Base-by-base conservation (phyloP, 2,888 invertebrate genomes). In the Caenorhabditis angaria region DNA sequence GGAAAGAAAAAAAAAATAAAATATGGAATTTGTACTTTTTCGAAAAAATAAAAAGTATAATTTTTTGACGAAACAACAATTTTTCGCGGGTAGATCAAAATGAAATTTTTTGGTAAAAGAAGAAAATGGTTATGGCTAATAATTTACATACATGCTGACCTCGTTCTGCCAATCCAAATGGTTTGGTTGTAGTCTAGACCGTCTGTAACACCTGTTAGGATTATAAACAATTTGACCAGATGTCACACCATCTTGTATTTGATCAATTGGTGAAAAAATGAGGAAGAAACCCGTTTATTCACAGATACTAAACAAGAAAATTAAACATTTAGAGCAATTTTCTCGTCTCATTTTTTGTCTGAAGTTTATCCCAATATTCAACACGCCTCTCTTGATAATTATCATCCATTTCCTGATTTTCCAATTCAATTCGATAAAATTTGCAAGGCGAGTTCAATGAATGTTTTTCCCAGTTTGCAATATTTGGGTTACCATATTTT, bases 301-400 rank as follows among this genome's bases (percentile, higher is more conserved):
- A 18, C 5, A 5, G 10, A 61, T 47, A 20, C 18, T 47, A 64
- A 32, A 48, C 5, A 53, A 22, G 48, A 10, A 54, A 58, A 54
- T 32, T 27, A 5, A 20, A 20, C 22, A 54, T 10, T 48, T 51
- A 70, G 48, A 70, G 20, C 12, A 62, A 29, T 6, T 58, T 47
- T 60, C 67, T 60, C 41, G 55, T 67, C n/a, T 64, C n/a, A 61
- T 72, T 72, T 48, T 62, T 53, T 22, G 53, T 53, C 56, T 68
- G 58, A 25, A 79, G 48, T 41, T 69, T 63, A 32, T 80, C 69
- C 81, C 80, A 82, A 41, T 82, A 71, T 5, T 77, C 78, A 2
- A 70, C 75, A 12, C 83, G 61, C 61, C 82, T 54, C 22, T 69
- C 78, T 29, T 82, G 80, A 66, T 82, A 83, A 67, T 80, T 66